Evolutionary conservation across 1,140 invertebrate genomes (phyloP).

Genomic region (Pomacea maculata): DNA sequence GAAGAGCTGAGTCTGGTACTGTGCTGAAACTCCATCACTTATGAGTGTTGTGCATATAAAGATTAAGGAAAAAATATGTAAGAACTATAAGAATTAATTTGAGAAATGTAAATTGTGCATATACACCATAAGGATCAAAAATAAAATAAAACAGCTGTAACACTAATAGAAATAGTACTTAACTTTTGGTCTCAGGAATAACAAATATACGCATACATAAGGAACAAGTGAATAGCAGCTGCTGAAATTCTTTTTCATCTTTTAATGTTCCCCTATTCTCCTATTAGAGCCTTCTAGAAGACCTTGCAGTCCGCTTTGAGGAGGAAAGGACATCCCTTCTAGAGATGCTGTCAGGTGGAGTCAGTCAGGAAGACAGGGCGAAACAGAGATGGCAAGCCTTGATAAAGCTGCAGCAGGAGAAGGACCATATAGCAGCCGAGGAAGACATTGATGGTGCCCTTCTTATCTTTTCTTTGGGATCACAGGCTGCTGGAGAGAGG

Average conservation of each 20-base stretch:
- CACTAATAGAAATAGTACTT: no score
- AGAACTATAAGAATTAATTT: no score
- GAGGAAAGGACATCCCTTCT: constrained; percentile 55
- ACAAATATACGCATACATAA: no score
- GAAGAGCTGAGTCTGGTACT: not conserved
- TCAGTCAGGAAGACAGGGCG: constrained; percentile 38
- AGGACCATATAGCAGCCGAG: constrained; percentile 43
- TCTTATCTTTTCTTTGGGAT: constrained; percentile 44
- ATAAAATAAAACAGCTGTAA: no score
- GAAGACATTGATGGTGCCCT: constrained; percentile 53
- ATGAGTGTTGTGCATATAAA: no score
- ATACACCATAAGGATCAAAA: no score
- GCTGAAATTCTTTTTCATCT: no score
- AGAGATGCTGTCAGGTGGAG: constrained; percentile 39
- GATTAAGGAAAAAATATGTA: no score
- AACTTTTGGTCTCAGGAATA: no score
- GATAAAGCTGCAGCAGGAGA: constrained; percentile 44
- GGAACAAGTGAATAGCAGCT: no score
- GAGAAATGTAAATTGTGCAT: no score
- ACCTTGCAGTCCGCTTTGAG: constrained; percentile 53
- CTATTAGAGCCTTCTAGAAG: constrained; percentile 55
- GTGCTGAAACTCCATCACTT: not conserved
- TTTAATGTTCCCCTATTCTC: not conserved
- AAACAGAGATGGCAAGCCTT: constrained; percentile 47
- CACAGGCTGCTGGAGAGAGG: constrained; percentile 41